Evolutionary conservation across 2,113 vertebrate genomes (phyloP), one percentile per base, ranked within the genome.

Genomic region (Spermophilus dauricus): DNA sequence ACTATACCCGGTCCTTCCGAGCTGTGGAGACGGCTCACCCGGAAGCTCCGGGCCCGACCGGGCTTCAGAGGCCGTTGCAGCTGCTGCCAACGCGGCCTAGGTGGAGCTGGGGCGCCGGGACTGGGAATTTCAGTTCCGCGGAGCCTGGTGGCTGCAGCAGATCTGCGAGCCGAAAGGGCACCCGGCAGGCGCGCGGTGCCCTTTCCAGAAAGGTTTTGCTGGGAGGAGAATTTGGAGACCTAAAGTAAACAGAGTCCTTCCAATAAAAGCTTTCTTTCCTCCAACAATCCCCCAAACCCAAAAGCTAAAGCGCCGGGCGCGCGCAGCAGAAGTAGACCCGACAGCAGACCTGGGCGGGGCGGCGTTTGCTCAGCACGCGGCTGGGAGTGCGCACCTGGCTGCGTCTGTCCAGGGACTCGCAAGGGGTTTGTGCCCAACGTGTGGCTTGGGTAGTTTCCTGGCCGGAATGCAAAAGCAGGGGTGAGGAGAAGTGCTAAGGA

Each of bases 1-100:
- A 94, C 97, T 86, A 96, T 97, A 65, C 58, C 61, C 97, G 96
- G 97, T 98, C 97, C 81, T 94, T 95, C 94, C 97, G 76, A 91
- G 97, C 97, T 95, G 97, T 91, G 91, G 69, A 95, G 87, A 96
- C 95, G 4, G 20, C 89, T 75, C 86, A 16, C 63, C 32, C 20
- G 5, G 78, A 72, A 89, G 76, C 82, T 78, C 70, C 0, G 48
- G 20, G 81, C 70, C 73, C 42, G 39, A 26, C 37, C 0, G 17
- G 80, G 73, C 45, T 70, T 92, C 90, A 1, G 84, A 20, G 11
- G 45, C 58, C 24, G 34, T n/a, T 2, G 26, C 51, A 26, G 61
- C 42, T 3, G 39, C 69, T 58, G 75, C 82, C 28, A 13, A n/a
- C 9, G 5, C 34, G 14, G 76, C 81, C 92, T 77, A 12, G 26